Evolutionary conservation across 2,797 vertebrate genomes (phyloP), one percentile per base, ranked within the genome.

Genomic region (Notolabrus celidotus): DNA sequence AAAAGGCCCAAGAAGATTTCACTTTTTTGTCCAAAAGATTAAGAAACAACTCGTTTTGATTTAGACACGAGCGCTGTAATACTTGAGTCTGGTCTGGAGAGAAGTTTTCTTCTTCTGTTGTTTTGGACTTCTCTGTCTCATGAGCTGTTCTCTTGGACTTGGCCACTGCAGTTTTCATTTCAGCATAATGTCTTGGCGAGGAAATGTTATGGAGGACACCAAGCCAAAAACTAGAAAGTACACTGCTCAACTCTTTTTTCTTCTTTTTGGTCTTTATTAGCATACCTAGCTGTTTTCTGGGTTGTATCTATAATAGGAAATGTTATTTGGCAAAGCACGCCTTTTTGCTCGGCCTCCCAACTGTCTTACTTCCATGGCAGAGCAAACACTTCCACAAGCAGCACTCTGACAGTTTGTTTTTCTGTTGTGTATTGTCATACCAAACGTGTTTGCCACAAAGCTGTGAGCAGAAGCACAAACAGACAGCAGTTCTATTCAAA

Each of bases 401-500:
- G 20, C 45, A 19, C 33, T 53, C 33, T 67, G 66, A 69, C 36
- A 55, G 22, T 20, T 52, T 20, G 25, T 61, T 76, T 67, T 69
- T 47, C 27, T 45, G 10, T 36, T 69, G 64, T 8, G 5, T 31
- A 38, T 71, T 61, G 75, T 71, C 19, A 66, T 38, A 58, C 43
- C 31, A 19, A 22, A 61, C 11, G 1, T 54, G 27, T 60, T 51
- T 53, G 34, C 42, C 50, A 54, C 29, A 47, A 39, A 69, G 47
- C 49, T 61, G 55, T 11, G 11, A 70, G 29, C 31, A 67, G 42
- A 74, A 42, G 51, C 55, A 58, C 34, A 64, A 38, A 36, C 22
- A 22, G n/a, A 27, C 19, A n/a, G 53, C 17, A n/a, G 39, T 57
- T 80, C 68, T 11, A 65, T 55, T 59, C 33, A 77, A 58, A 41